Evolutionary conservation across 1,140 invertebrate species (phyloP).

Genomic region (Archegozetes longisetosus): DNA sequence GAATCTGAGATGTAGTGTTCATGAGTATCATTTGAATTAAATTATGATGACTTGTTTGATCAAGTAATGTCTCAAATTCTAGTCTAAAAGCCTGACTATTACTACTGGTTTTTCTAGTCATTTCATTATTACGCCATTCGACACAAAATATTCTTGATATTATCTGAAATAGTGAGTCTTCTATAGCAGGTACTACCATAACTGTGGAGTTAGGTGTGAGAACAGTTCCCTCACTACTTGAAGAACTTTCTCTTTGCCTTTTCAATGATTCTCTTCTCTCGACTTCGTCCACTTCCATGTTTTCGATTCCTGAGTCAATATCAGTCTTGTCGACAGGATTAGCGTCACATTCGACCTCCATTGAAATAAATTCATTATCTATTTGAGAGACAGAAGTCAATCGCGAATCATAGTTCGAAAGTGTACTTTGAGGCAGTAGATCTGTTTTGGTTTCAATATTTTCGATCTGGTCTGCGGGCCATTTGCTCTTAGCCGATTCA

Average conservation of each 20-base stretch:
- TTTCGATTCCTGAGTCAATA: constrained; percentile 55
- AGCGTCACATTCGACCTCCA: background rate
- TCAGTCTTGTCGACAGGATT: constrained; percentile 34
- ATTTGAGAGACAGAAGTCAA: background rate
- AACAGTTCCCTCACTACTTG: background rate
- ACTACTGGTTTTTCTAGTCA: background rate
- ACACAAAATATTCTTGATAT: constrained; percentile 8
- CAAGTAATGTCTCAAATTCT: background rate
- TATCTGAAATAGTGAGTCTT: constrained; percentile 1
- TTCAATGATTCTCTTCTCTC: constrained; percentile 24
- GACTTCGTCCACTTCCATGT: constrained; percentile 48
- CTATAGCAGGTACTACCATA: background rate
- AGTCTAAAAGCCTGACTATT: background rate
- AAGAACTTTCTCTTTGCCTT: constrained; percentile 26
- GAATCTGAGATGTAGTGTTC: background rate
- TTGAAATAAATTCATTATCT: constrained; percentile 14
- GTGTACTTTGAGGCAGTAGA: background rate
- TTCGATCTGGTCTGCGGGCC: background rate
- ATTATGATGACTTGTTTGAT: constrained; percentile 6
- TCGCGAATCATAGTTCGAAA: background rate
- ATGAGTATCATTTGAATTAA: constrained; percentile 12
- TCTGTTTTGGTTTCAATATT: background rate
- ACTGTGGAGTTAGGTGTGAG: background rate
- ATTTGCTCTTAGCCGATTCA: constrained; percentile 21
- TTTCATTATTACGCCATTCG: background rate